Conservation (phyloP, 2,888 invertebrate genomes). For the Erynnis tages region DNA sequence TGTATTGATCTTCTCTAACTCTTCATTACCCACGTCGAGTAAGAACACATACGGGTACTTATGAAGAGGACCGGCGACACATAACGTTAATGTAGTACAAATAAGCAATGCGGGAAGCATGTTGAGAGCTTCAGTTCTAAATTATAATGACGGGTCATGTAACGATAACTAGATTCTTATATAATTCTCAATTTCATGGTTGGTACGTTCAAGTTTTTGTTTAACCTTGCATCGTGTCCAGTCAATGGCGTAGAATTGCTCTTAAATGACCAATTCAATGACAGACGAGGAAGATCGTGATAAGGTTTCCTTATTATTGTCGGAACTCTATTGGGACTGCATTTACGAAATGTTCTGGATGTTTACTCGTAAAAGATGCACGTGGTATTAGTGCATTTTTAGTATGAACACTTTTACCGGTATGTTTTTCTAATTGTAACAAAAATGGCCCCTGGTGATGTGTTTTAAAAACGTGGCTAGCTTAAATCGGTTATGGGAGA, state of each 20-base stretch:
- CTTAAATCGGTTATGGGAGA: too few species aligned
- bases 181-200: conserved; percentile 64
- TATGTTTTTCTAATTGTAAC: too few species aligned
- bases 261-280: conserved; percentile 40
- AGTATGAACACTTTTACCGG: too few species aligned
- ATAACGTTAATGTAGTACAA: conserved; percentile 39
- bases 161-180: conserved; percentile 66
- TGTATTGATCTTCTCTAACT: conserved; percentile 59
- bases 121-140: conserved; percentile 43
- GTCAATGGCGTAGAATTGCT: conserved; percentile 54
- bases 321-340: conserved; percentile 24
- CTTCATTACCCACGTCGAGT: conserved; percentile 74
- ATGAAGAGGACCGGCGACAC: conserved; percentile 60
- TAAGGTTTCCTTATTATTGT: conserved; percentile 39
- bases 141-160: conserved; percentile 56
- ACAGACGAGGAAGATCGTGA: conserved; percentile 46
- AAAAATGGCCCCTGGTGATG: too few species aligned
- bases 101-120: conserved; percentile 56
- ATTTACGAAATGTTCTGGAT: not conserved
- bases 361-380: not conserved
- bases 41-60: conserved; percentile 71
- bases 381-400: too few species aligned
- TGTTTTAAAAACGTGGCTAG: too few species aligned
- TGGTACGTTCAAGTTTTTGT: conserved; percentile 59
- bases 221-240: conserved; percentile 56